phyloP scores from a whole-genome alignment of 2,113 vertebrate genomes.

The Melanostigma gelatinosum region DNA sequence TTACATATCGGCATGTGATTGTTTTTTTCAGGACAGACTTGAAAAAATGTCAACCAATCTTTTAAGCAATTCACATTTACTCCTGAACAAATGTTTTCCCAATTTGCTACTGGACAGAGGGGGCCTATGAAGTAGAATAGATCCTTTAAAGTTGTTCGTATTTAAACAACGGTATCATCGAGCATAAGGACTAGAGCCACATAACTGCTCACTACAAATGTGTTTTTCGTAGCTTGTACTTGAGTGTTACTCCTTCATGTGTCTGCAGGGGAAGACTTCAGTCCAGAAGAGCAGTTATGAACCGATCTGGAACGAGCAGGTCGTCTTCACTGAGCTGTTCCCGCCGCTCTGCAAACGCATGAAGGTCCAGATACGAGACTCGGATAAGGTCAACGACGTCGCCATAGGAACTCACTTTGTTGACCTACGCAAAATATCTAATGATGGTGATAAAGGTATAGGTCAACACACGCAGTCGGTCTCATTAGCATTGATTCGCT shows the following conservation, averaged over 20 bases:
- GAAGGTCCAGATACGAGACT: constrained; percentile 96
- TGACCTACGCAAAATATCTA: constrained; percentile 94
- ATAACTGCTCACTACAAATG: not conserved
- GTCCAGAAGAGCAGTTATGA: constrained; percentile 98
- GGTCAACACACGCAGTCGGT: constrained; percentile 23
- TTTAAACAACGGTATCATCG: constrained; percentile 18
- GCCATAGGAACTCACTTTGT: constrained; percentile 98
- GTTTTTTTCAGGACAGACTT: not conserved
- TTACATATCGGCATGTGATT: not conserved
- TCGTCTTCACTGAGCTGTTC: constrained; percentile 95
- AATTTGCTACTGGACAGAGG: not conserved
- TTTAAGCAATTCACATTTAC: not conserved
- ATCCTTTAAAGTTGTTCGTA: not conserved
- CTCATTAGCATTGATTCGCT: constrained; percentile 40
- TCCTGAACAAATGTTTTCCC: not conserved
- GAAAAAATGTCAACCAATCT: not conserved
- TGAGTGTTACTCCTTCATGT: not conserved
- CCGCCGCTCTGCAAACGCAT: constrained; percentile 94
- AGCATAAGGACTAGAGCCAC: not conserved
- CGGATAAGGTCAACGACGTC: constrained; percentile 97
- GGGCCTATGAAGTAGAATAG: not conserved
- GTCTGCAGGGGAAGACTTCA: constrained; percentile 91
- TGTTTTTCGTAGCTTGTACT: not conserved
- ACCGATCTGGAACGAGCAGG: constrained; percentile 96
- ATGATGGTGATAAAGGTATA: constrained; percentile 98